Conservation (phyloP, 1,140 invertebrate genomes). For the Goniozus legneri region DNA sequence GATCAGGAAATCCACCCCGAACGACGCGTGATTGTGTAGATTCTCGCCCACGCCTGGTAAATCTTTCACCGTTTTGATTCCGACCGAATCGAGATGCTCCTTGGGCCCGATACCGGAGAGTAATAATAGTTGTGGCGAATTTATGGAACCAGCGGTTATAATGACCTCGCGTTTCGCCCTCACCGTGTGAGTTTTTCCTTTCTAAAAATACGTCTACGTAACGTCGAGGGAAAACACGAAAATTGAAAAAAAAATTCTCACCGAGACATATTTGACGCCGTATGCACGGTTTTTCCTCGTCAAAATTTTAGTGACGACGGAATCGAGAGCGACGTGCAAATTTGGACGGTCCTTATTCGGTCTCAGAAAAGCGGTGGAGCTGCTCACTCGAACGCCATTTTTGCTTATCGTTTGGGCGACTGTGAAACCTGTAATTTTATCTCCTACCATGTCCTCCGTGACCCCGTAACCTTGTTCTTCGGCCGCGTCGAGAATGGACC, state of each 20-base stretch:
- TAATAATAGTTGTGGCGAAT: conserved; percentile 55
- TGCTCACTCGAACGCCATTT: conserved; percentile 64
- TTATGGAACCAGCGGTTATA: conserved; percentile 47
- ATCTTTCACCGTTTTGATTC: conserved; percentile 41
- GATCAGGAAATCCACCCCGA: conserved; percentile 26
- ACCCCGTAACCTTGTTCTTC: conserved; percentile 55
- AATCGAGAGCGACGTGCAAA: conserved; percentile 66
- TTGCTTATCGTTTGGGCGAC: conserved; percentile 57
- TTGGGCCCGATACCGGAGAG: conserved; percentile 59
- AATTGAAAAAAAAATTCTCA: conserved; percentile 7
- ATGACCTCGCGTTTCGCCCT: conserved; percentile 48
- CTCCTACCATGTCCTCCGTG: conserved; percentile 61
- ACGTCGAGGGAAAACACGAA: conserved; percentile 2
- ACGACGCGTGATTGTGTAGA: conserved; percentile 52
- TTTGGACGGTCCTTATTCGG: conserved; percentile 63
- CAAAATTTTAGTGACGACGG: conserved; percentile 60
- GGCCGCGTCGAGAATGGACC: conserved; percentile 61
- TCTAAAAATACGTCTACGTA: conserved; percentile 31
- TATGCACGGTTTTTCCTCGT: conserved; percentile 18
- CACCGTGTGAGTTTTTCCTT: conserved; percentile 38
- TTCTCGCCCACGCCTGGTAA: conserved; percentile 59
- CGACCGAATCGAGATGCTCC: conserved; percentile 44
- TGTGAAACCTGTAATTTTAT: conserved; percentile 49
- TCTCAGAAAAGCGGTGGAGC: conserved; percentile 62
- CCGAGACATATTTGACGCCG: conserved; percentile 29